Percentiles rank a stretch among this genome's conserved stretches.
Evolutionary conservation across 2,888 invertebrate genomes (phyloP).

Genomic region (Acrobasis suavella): DNA sequence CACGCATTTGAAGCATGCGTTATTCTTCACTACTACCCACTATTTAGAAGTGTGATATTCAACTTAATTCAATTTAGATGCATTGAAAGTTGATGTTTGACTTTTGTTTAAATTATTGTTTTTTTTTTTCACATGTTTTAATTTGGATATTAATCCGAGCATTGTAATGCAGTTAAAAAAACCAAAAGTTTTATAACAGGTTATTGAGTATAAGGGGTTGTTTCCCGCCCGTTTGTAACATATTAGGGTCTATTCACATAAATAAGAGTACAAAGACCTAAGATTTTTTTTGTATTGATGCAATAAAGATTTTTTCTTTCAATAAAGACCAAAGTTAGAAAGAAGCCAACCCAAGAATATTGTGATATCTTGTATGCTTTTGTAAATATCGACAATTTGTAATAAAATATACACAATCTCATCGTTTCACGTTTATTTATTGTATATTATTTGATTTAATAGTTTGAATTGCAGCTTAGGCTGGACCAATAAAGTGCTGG

Average conservation of each 20-base stretch:
- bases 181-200: no score
- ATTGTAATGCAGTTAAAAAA: no score
- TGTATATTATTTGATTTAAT: constrained; percentile 13
- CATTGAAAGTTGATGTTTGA: no score
- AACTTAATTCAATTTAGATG: no score
- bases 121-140: no score
- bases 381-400: constrained; percentile 43
- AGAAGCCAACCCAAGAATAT: constrained; percentile 35
- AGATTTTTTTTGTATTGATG: no score
- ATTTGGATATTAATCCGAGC: no score
- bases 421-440: constrained; percentile 1
- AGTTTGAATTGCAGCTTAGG: constrained; percentile 20
- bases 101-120: no score
- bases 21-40: no score
- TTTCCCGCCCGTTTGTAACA: not conserved
- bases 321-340: constrained; percentile 29
- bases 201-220: constrained; percentile 24
- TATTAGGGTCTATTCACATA: not conserved
- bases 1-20: no score
- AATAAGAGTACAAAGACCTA: not conserved
- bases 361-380: constrained; percentile 46
- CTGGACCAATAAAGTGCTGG: constrained; percentile 31
- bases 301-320: no score
- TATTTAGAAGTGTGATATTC: no score
- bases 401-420: constrained; percentile 24